These are phyloP conservation scores for Danaus plexippus DNA, from an alignment of 1,140 invertebrate species.

Conservation along the genomic window DNA sequence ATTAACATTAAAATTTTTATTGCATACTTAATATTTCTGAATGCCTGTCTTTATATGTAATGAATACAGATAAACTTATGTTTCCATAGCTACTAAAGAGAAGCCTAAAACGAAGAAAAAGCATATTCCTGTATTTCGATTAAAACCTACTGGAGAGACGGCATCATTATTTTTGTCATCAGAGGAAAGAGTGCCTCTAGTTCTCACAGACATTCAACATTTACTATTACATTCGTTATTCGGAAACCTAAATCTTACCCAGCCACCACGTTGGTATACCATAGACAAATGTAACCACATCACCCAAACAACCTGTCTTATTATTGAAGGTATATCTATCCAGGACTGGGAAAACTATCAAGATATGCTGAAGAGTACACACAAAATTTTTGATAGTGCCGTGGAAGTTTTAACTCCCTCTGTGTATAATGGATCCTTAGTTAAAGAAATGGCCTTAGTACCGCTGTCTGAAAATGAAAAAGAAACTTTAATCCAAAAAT, in stretches of 20 bases:
- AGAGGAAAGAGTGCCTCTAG: constrained; percentile 80
- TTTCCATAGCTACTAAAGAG: constrained; percentile 12
- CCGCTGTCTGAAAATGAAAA: constrained; percentile 81
- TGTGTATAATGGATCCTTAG: constrained; percentile 78
- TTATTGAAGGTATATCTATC: constrained; percentile 84
- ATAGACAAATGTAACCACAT: constrained; percentile 82
- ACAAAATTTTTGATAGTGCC: constrained; percentile 74
- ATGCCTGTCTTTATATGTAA: not conserved
- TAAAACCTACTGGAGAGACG: constrained; percentile 75
- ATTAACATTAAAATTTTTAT: not conserved
- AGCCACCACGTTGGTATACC: constrained; percentile 83
- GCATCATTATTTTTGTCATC: constrained; percentile 71
- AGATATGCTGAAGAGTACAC: constrained; percentile 74
- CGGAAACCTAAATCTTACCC: constrained; percentile 78
- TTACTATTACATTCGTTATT: constrained; percentile 83
- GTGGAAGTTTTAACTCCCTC: constrained; percentile 83
- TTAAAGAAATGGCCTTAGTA: constrained; percentile 83
- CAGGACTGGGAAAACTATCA: constrained; percentile 80
- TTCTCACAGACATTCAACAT: constrained; percentile 87
- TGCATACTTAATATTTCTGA: too few species aligned
- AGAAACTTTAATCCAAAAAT: constrained; percentile 75
- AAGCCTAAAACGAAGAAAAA: constrained; percentile 56
- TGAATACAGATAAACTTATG: not conserved
- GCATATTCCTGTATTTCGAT: constrained; percentile 72
- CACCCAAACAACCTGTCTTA: constrained; percentile 79